These are phyloP conservation scores for Hyphantria cunea DNA, from an alignment of 1,140 invertebrate genomes.

Conservation along the genomic window DNA sequence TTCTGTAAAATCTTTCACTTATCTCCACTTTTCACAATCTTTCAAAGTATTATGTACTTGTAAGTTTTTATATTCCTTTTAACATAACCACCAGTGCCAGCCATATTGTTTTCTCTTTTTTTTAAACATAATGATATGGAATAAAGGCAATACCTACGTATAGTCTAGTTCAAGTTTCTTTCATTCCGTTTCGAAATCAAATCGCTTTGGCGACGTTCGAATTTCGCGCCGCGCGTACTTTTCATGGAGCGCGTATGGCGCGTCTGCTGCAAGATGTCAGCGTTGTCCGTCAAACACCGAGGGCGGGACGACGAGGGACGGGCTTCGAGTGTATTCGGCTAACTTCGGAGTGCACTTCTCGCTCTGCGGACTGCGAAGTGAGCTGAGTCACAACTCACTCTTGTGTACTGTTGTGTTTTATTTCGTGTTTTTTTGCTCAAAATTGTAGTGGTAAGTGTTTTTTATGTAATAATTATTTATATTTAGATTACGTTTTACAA, in stretches of 20 bases:
- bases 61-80: too few species aligned
- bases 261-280: slow-evolving; percentile 60
- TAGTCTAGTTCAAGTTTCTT: slow-evolving; percentile 35
- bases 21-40: slow-evolving; percentile 28
- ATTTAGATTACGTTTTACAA: slow-evolving; percentile 12
- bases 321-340: slow-evolving; percentile 56
- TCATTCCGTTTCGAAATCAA: slow-evolving; percentile 52
- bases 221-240: slow-evolving; percentile 60
- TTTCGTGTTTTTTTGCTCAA: slow-evolving; percentile 25
- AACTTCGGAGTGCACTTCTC: slow-evolving; percentile 54
- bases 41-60: slow-evolving; percentile 10
- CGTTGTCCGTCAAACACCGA: slow-evolving; percentile 55
- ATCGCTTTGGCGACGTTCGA: slow-evolving; percentile 41
- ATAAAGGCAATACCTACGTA: slow-evolving; percentile 43
- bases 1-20: slow-evolving; percentile 10
- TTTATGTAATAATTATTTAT: slow-evolving; percentile 28
- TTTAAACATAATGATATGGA: slow-evolving; percentile 12
- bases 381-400: slow-evolving; percentile 53
- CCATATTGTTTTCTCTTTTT: slow-evolving; percentile 19
- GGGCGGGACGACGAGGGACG: slow-evolving; percentile 61
- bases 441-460: slow-evolving; percentile 44
- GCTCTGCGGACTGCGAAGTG: slow-evolving; percentile 52
- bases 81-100: slow-evolving; percentile 3
- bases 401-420: slow-evolving; percentile 38
- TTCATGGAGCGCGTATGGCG: slow-evolving; percentile 61